Percentiles rank a stretch among this genome's conserved stretches.
phyloP scores from a whole-genome alignment of 2,797 vertebrate species.

The Crenuchus spilurus region DNA sequence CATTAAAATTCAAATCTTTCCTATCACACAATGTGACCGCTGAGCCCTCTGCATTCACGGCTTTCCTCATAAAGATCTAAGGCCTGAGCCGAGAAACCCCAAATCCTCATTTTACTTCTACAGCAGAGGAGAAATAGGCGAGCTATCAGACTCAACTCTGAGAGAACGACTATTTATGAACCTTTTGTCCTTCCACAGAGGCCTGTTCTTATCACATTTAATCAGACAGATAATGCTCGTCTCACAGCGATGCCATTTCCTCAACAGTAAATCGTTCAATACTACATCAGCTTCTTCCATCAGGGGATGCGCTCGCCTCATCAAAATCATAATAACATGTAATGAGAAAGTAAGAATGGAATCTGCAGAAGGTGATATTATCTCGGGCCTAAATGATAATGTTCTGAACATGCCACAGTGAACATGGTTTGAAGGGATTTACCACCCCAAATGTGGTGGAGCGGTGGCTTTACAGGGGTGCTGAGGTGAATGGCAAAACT shows the following conservation, averaged over 20 bases:
- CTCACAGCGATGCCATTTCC: not conserved
- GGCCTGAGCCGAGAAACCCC: not conserved
- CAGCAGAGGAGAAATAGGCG: not conserved
- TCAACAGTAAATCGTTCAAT: not conserved
- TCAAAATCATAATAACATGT: not conserved
- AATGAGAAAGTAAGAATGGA: not conserved
- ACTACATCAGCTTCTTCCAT: not conserved
- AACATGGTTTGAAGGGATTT: too few relatives aligned
- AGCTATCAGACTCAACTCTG: not conserved
- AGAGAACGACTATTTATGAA: not conserved
- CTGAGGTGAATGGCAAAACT: too few relatives aligned
- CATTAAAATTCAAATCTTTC: constrained; percentile 25
- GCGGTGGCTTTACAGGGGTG: too few relatives aligned
- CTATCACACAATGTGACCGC: constrained; percentile 2
- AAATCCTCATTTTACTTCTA: not conserved
- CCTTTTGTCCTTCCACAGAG: not conserved
- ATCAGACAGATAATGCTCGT: not conserved
- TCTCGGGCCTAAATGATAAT: too few relatives aligned
- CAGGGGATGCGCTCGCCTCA: not conserved
- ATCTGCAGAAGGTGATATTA: not conserved
- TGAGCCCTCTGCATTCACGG: constrained; percentile 9
- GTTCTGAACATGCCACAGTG: not conserved
- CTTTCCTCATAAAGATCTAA: constrained; percentile 8
- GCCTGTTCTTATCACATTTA: not conserved
- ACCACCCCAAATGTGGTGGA: too few relatives aligned